phyloP scores from a whole-genome alignment of 2,888 invertebrate species.

The Psylliodes chrysocephalus region DNA sequence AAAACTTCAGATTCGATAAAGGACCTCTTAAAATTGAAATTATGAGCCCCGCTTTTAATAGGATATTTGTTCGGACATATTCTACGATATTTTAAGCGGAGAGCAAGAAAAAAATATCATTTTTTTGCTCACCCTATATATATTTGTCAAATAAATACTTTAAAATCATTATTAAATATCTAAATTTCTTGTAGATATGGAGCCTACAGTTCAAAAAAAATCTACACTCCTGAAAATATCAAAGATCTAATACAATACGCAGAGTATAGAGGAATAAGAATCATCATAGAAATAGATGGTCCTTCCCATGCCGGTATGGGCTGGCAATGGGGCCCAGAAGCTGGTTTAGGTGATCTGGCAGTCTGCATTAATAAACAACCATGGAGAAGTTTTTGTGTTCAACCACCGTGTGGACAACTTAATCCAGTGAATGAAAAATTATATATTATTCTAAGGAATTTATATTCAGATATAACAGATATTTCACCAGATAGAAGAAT shows the following conservation, averaged over 20 bases:
- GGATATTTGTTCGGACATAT: too few species aligned
- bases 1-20: too few species aligned
- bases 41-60: too few species aligned
- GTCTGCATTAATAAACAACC: slow-evolving; percentile 75
- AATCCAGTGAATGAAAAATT: slow-evolving; percentile 81
- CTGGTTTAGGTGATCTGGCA: slow-evolving; percentile 72
- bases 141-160: too few species aligned
- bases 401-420: slow-evolving; percentile 88
- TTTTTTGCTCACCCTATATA: too few species aligned
- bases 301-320: slow-evolving; percentile 88
- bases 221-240: slow-evolving; percentile 76
- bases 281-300: slow-evolving; percentile 89
- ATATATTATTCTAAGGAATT: slow-evolving; percentile 73
- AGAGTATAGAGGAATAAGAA: slow-evolving; percentile 80
- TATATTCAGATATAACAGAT: slow-evolving; percentile 77
- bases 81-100: too few species aligned
- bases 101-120: too few species aligned
- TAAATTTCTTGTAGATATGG: slow-evolving; percentile 72
- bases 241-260: slow-evolving; percentile 80
- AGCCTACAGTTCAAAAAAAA: slow-evolving; percentile 75
- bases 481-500: slow-evolving; percentile 68
- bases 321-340: slow-evolving; percentile 82
- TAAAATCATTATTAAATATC: too few species aligned
- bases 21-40: too few species aligned
- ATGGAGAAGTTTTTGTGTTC: slow-evolving; percentile 79